Base-by-base conservation (phyloP, 1,140 invertebrate genomes). In the Globodera rostochiensis region DNA sequence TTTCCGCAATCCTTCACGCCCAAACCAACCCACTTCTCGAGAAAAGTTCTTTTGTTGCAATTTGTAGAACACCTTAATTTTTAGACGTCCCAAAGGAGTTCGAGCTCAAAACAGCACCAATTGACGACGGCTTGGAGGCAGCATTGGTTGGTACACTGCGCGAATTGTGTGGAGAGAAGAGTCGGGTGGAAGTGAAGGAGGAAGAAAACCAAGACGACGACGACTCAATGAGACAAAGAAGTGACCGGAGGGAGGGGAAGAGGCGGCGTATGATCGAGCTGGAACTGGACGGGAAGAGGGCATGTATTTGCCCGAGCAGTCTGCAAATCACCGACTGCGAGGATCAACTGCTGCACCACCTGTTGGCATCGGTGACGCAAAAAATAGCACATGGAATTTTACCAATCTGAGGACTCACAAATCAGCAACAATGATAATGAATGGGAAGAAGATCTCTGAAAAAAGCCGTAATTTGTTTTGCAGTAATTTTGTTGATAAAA, bases 1-100 rank as follows among this genome's bases (percentile, higher is more conserved):
- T 98, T 53, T 94, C 95, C 11, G 95, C 86, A 4, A 79, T 90
- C 75, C 66, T 90, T n/a, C 88, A 88, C 74, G 87, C 87, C 21
- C 80, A 88, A 73, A 81, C 80, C 2, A 88, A 88, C 76, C 87
- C 88, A 21, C 81, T 89, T 66, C 87, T 88, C 45, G 83, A 85
- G 13, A 87, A 87, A 83, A 74, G 86, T 89, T 15, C 79, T 74
- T 36, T 46, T 57, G 66, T 53, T 79, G 3, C 19, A 21, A 53
- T 81, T 50, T 64, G 50, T 85, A 57, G 3, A n/a, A 15, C 46
- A 19, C 57, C 47, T 47, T 66, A 64, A 36, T 50, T 83, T 84
- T 45, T 67, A 86, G 86, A 81, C 67, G 19, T 87, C 45, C 86
- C 86, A 3, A 85, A 71, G 69, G 69, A 50, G 4, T 46, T 60